A percentile compares a stretch with the other conserved stretches of the same genome.
Conservation (phyloP, 2,797 vertebrate species). For the Ptychadena robeensis region DNA sequence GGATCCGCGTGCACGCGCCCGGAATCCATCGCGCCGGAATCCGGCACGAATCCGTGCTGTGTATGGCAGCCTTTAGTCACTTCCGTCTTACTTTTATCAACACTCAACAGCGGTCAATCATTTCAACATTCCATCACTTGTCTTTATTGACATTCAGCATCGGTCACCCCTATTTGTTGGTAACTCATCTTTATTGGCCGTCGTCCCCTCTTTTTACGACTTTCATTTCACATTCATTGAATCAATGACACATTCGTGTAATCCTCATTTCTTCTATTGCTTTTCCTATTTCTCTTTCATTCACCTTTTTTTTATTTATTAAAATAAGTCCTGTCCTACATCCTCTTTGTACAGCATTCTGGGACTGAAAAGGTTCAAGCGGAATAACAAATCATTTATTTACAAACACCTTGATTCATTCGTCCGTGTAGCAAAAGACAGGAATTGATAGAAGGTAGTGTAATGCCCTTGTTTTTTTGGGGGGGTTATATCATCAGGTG, state of each 20-base stretch:
- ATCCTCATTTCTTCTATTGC: background rate
- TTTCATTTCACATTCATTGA: background rate
- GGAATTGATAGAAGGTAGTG: background rate
- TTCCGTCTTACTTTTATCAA: background rate
- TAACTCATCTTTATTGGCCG: background rate
- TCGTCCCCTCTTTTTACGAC: background rate
- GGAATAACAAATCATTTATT: slow-evolving; percentile 9
- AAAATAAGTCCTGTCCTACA: background rate
- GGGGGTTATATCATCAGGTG: background rate
- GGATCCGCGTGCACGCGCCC: no score
- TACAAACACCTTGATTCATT: background rate
- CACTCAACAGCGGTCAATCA: background rate
- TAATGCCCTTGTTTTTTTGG: slow-evolving; percentile 1
- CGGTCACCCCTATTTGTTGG: background rate
- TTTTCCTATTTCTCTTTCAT: background rate
- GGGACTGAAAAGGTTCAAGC: background rate
- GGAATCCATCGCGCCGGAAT: no score
- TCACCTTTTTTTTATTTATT: background rate
- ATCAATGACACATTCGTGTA: background rate
- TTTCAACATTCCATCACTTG: background rate
- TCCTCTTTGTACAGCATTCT: slow-evolving; percentile 1
- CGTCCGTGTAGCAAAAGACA: background rate
- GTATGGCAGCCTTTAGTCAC: no score
- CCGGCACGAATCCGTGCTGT: no score
- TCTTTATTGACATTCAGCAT: background rate